phyloP scores from a whole-genome alignment of 1,140 invertebrate genomes.

The Dendroctonus ponderosae region DNA sequence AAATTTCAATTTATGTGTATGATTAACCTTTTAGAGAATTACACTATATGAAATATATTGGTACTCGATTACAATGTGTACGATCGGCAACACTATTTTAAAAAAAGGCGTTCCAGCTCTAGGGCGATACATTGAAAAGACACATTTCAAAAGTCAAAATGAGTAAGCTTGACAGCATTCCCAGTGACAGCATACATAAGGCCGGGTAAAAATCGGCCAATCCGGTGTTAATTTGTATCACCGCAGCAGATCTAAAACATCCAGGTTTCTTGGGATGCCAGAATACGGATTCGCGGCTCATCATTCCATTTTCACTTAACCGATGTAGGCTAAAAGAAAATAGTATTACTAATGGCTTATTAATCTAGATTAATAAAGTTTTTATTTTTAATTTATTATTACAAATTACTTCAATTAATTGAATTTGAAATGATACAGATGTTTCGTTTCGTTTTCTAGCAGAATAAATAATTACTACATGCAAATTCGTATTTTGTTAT shows the following conservation, averaged over 20 bases:
- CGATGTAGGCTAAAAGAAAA: slow-evolving; percentile 35
- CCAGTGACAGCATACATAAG: slow-evolving; percentile 32
- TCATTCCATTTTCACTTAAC: slow-evolving; percentile 35
- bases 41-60: not conserved
- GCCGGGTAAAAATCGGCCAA: slow-evolving; percentile 40
- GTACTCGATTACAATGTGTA: not conserved
- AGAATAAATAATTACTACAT: not conserved
- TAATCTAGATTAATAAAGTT: not conserved
- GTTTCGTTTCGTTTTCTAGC: not conserved
- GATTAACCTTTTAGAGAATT: not conserved
- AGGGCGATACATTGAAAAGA: too few relatives aligned
- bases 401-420: not conserved
- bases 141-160: slow-evolving; percentile 35
- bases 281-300: slow-evolving; percentile 31
- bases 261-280: slow-evolving; percentile 39
- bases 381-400: not conserved
- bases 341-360: not conserved
- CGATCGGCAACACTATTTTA: not conserved
- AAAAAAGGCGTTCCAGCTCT: slow-evolving; percentile 1
- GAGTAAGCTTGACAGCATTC: slow-evolving; percentile 33
- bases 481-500: not conserved
- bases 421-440: not conserved
- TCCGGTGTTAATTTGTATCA: slow-evolving; percentile 30
- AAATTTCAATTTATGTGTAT: not conserved
- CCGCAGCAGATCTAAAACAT: slow-evolving; percentile 30